Percentiles rank a stretch among this genome's conserved stretches.
Conservation (phyloP, 2,888 invertebrate genomes). For the Agonopterix alstromeriana region DNA sequence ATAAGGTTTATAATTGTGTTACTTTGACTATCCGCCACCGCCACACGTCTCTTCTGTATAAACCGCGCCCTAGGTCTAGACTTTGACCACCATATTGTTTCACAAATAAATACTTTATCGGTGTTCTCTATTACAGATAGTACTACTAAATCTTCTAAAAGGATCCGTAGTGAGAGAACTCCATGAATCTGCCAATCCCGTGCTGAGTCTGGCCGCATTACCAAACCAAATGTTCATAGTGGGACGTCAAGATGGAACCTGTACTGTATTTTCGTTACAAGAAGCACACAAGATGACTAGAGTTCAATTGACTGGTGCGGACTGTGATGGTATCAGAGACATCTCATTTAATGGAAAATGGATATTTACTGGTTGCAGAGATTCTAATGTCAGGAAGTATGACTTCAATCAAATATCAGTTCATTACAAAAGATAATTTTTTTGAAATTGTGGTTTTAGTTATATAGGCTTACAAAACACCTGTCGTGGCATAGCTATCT, state of each 20-base stretch:
- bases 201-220: constrained; percentile 68
- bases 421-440: constrained; percentile 56
- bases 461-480: background rate
- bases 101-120: too few relatives aligned
- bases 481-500: too few relatives aligned
- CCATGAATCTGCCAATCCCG: constrained; percentile 76
- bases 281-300: constrained; percentile 38
- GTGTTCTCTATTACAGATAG: constrained; percentile 37
- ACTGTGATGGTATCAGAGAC: constrained; percentile 82
- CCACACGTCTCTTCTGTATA: too few relatives aligned
- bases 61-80: too few relatives aligned
- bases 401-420: constrained; percentile 66
- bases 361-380: constrained; percentile 80
- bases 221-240: constrained; percentile 69
- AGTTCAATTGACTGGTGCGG: constrained; percentile 81
- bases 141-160: constrained; percentile 40
- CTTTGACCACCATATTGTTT: too few relatives aligned
- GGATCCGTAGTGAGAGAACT: constrained; percentile 45
- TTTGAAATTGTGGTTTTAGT: background rate
- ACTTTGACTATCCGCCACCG: too few relatives aligned
- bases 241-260: constrained; percentile 80
- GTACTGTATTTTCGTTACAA: constrained; percentile 68
- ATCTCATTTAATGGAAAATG: constrained; percentile 75
- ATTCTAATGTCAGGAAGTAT: constrained; percentile 80
- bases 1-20: too few relatives aligned